Percentiles rank a stretch among this genome's conserved stretches.
Evolutionary conservation across 53 echinoderm and acorn worm species (phyloP).

Genomic region (Henricia sp.): DNA sequence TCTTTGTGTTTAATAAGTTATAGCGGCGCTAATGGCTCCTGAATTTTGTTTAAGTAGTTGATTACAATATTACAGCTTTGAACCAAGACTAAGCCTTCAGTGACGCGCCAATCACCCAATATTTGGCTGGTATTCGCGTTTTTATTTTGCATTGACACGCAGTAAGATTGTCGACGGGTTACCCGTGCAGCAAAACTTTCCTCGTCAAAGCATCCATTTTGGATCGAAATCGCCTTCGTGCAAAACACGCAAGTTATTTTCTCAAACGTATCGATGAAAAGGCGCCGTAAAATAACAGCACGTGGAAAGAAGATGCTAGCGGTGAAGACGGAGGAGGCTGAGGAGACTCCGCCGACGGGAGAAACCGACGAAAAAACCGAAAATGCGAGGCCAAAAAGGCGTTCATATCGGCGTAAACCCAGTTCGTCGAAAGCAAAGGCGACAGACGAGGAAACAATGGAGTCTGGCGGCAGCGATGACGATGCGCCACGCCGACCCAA

Average conservation of each 20-base stretch:
- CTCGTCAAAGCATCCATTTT: slow-evolving; percentile 58
- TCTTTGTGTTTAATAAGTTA: no score
- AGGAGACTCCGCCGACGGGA: slow-evolving; percentile 21
- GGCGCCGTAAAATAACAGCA: slow-evolving; percentile 35
- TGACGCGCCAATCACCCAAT: neutral
- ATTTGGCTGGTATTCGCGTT: slow-evolving; percentile 1
- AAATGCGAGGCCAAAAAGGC: neutral
- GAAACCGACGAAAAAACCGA: slow-evolving; percentile 11
- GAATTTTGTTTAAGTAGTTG: no score
- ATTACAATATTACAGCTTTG: neutral
- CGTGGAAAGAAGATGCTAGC: slow-evolving; percentile 21
- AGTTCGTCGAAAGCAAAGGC: neutral
- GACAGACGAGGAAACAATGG: no score
- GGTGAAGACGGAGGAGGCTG: neutral
- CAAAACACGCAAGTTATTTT: no score
- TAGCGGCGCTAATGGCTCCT: no score
- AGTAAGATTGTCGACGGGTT: neutral
- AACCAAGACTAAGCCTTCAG: neutral
- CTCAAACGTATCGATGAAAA: slow-evolving; percentile 57
- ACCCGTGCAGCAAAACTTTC: slow-evolving; percentile 51
- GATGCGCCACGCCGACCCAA: no score
- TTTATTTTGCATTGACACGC: neutral
- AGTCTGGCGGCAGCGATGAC: no score
- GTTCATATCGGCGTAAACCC: neutral
- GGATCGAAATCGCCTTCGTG: slow-evolving; percentile 41